These are phyloP conservation scores for Sebastes steindachneri DNA, from an alignment of 2,797 vertebrate genomes.

Conservation along the genomic window DNA sequence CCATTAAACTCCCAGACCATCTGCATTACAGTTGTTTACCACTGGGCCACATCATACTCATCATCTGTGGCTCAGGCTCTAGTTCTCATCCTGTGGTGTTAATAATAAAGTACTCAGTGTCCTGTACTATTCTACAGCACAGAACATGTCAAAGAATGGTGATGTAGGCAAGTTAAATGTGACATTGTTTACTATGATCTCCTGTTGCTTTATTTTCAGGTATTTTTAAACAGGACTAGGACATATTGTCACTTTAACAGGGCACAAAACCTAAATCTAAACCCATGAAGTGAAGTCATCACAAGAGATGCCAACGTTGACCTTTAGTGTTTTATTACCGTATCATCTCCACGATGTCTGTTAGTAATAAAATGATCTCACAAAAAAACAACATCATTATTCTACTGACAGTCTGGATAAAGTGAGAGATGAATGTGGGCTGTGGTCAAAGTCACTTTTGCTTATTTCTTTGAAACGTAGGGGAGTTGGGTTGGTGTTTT, in stretches of 20 bases:
- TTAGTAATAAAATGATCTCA: background rate
- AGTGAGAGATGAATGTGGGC: background rate
- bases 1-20: conserved; percentile 7
- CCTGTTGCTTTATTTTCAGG: conserved; percentile 11
- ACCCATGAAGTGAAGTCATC: background rate
- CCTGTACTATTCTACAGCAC: background rate
- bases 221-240: conserved; percentile 9
- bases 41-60: background rate
- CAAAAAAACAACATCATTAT: background rate
- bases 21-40: conserved; percentile 31
- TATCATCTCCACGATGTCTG: background rate
- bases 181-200: conserved; percentile 20
- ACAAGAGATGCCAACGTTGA: background rate
- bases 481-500: too few relatives aligned
- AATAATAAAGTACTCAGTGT: conserved; percentile 1
- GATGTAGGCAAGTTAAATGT: background rate
- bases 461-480: background rate
- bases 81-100: background rate
- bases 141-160: background rate
- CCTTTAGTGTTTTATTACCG: background rate
- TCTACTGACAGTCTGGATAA: background rate
- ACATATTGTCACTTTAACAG: background rate
- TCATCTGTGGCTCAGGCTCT: background rate
- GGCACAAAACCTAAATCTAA: background rate
- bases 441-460: background rate